phyloP scores from a whole-genome alignment of 2,888 invertebrate genomes.

The Sinotaia quadrata region DNA sequence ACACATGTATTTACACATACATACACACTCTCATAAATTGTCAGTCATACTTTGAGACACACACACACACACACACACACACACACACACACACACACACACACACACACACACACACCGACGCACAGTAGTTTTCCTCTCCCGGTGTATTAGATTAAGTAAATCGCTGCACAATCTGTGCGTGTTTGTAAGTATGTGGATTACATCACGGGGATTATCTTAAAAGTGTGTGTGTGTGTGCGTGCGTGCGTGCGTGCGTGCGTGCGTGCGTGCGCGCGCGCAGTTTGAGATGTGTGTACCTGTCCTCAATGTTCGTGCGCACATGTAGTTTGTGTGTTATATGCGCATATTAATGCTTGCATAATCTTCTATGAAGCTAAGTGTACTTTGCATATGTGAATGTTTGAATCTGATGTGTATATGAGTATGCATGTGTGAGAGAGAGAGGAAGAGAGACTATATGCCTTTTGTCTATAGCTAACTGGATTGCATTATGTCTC shows the following conservation, averaged over 20 bases:
- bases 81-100: constrained; percentile 6
- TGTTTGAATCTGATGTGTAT: constrained; percentile 9
- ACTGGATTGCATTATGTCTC: too few relatives aligned
- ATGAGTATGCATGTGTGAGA: constrained; percentile 1
- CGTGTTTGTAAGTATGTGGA: too few relatives aligned
- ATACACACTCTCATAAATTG: not conserved
- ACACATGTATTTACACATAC: constrained; percentile 1
- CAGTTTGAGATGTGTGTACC: not conserved
- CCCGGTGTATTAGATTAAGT: too few relatives aligned
- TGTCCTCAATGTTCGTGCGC: not conserved
- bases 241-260: constrained; percentile 8
- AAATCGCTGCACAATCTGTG: too few relatives aligned
- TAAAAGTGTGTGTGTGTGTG: not conserved
- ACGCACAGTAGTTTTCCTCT: constrained; percentile 1
- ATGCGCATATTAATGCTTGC: too few relatives aligned
- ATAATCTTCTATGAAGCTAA: too few relatives aligned
- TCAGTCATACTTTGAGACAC: not conserved
- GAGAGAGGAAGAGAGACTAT: too few relatives aligned
- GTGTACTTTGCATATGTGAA: not conserved
- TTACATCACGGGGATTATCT: too few relatives aligned
- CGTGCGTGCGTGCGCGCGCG: not conserved
- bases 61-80: not conserved
- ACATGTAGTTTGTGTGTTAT: not conserved
- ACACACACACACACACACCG: constrained; percentile 1
- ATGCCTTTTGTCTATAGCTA: too few relatives aligned